Evolutionary conservation across 2,888 invertebrate genomes (phyloP).

Genomic region (Orthosia incerta): DNA sequence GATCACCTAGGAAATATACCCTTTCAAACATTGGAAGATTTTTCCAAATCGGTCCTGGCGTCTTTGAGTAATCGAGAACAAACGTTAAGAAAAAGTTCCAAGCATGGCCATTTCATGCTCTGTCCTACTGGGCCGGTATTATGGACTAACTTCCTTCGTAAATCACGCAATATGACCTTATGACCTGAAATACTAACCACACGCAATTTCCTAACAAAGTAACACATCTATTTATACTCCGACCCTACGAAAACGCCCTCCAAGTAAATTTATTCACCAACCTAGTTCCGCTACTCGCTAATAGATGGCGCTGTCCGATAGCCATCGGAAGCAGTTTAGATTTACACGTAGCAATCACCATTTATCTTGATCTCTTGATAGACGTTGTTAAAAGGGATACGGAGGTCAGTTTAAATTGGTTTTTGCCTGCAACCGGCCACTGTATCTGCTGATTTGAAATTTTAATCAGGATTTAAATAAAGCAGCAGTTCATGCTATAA

Average conservation of each 20-base stretch:
- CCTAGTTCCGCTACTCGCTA: constrained; percentile 67
- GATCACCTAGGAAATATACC: no score
- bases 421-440: constrained; percentile 50
- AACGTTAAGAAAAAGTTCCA: no score
- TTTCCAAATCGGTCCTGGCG: no score
- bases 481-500: not conserved
- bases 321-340: constrained; percentile 70
- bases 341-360: constrained; percentile 69
- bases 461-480: constrained; percentile 58
- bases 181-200: constrained; percentile 34
- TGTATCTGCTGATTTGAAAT: constrained; percentile 60
- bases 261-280: constrained; percentile 60
- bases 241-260: constrained; percentile 19
- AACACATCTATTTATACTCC: constrained; percentile 28
- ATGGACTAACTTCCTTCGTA: not conserved
- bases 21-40: no score
- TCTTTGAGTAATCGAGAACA: no score
- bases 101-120: no score
- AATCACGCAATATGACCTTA: constrained; percentile 19
- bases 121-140: no score
- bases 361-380: constrained; percentile 65
- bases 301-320: constrained; percentile 74
- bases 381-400: constrained; percentile 26
- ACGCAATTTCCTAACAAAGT: constrained; percentile 27
- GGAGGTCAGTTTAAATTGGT: constrained; percentile 55